These are phyloP conservation scores for Bovichtus variegatus DNA, from an alignment of 2,797 vertebrate genomes.

Conservation along the genomic window DNA sequence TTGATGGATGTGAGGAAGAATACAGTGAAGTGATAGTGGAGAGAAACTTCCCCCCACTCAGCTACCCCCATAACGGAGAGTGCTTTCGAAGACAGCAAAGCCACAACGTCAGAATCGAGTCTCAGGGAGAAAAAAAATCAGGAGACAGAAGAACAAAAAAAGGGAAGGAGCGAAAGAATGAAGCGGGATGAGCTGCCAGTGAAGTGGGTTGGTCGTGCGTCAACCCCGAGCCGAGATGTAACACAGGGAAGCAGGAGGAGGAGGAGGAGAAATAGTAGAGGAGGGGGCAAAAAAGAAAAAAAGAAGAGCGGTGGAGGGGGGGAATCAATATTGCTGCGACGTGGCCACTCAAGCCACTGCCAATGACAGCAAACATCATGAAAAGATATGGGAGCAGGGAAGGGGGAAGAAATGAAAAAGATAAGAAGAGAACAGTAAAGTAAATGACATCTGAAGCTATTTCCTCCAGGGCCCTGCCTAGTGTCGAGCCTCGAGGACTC, in stretches of 20 bases:
- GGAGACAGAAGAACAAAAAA: slow-evolving; percentile 42
- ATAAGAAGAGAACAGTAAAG: slow-evolving; percentile 89
- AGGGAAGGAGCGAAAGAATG: slow-evolving; percentile 35
- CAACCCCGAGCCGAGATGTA: slow-evolving; percentile 62
- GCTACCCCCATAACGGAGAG: slow-evolving; percentile 42
- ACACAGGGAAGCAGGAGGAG: slow-evolving; percentile 40
- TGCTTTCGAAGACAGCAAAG: slow-evolving; percentile 54
- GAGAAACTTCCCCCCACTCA: slow-evolving; percentile 24
- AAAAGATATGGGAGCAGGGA: slow-evolving; percentile 87
- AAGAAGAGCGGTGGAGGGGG: slow-evolving; percentile 6
- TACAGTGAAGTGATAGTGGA: slow-evolving; percentile 58
- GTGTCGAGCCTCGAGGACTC: slow-evolving; percentile 77
- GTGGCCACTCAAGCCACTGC: slow-evolving; percentile 83
- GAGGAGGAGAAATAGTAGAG: slow-evolving; percentile 42
- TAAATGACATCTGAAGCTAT: slow-evolving; percentile 89
- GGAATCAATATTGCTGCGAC: slow-evolving; percentile 86
- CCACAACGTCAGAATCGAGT: slow-evolving; percentile 55
- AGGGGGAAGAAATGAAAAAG: slow-evolving; percentile 86
- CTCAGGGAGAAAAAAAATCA: slow-evolving; percentile 13
- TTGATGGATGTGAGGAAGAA: slow-evolving; percentile 74
- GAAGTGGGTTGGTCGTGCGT: slow-evolving; percentile 66
- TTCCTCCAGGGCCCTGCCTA: slow-evolving; percentile 83
- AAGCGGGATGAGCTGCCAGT: slow-evolving; percentile 59
- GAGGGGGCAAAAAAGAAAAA: background rate
- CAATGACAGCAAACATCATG: slow-evolving; percentile 89